Base-by-base conservation (phyloP, 1,140 invertebrate species). In the Drosophila albomicans region DNA sequence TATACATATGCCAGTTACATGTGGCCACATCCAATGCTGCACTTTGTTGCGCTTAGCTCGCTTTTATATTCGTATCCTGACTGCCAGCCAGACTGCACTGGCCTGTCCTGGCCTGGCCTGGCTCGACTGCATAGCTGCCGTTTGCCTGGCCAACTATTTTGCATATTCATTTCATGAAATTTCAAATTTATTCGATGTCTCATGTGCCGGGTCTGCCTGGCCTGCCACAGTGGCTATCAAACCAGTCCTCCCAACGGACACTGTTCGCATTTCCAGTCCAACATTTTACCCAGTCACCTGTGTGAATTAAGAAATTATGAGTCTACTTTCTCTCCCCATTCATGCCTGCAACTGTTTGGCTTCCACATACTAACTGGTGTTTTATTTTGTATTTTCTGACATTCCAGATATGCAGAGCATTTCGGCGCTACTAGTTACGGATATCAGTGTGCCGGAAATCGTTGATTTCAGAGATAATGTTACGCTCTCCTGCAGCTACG, bases 391-490 rank as follows among this genome's bases (percentile, higher is more conserved):
- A 3, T 3, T 15, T 41, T 64, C 38, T 66, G 25, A 15, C 48
- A 6, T 28, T 25, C 10, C 49, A 92, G 91, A 91, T 78, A 77
- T 68, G 13, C 78, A 78, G 52, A 35, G 61, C 1, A 74, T 80
- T 7, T 80, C 52, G 57, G 78, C 77, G 11, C 69, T 92, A 10
- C 91, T 91, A 68, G 91, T 92, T 4, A 92, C 91, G 35, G 79
- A 93, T 48, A 91, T 93, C 69, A 92, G 73, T 57, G 93, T 93
- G 11, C 93, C 93, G 54, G 77, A 92, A 75, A 92, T 94, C 48
- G 94, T 94, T 0, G 94, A 94, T 75, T 94, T 94, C 11, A 93
- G 94, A 1, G 93, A 94, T 62, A 91, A 92, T 76, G 94, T 94
- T 1, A 91, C 94, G 15, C 82, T 95, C 35, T 93, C 93, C 54